phyloP scores from a whole-genome alignment of 2,888 invertebrate species.

The Crematogaster levior region DNA sequence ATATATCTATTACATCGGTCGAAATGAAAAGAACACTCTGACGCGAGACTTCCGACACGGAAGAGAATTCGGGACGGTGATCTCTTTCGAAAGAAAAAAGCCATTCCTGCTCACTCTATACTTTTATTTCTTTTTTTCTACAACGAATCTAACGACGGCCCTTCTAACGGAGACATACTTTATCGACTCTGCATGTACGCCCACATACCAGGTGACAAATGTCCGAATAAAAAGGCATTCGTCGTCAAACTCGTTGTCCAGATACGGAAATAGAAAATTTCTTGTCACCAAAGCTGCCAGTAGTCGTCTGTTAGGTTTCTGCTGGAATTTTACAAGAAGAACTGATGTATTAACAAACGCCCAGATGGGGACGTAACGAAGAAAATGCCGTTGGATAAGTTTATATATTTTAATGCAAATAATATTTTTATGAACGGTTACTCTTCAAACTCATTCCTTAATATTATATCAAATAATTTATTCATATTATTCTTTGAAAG shows the following conservation, averaged over 20 bases:
- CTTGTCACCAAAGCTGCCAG: conserved; percentile 45
- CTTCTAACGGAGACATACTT: conserved; percentile 50
- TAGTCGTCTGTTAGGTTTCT: conserved; percentile 57
- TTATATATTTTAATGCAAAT: neutral
- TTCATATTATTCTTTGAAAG: neutral
- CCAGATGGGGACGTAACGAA: neutral
- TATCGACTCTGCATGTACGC: conserved; percentile 53
- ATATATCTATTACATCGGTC: neutral
- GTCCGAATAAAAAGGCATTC: conserved; percentile 60
- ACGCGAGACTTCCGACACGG: conserved; percentile 46
- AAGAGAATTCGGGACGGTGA: conserved; percentile 62
- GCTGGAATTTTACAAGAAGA: neutral
- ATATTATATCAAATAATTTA: too few relatives aligned
- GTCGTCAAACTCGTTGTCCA: conserved; percentile 67
- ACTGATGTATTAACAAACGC: neutral
- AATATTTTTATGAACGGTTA: neutral
- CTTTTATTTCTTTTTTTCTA: conserved; percentile 40
- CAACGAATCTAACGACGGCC: conserved; percentile 26
- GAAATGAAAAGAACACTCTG: neutral
- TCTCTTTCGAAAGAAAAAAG: conserved; percentile 49
- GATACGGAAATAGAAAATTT: conserved; percentile 66
- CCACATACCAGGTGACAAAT: conserved; percentile 55
- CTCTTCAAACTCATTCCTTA: too few relatives aligned
- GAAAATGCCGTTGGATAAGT: neutral
- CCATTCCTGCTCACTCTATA: conserved; percentile 2